Conservation (phyloP, 1,140 invertebrate genomes). For the Ceratosolen fusciceps region DNA sequence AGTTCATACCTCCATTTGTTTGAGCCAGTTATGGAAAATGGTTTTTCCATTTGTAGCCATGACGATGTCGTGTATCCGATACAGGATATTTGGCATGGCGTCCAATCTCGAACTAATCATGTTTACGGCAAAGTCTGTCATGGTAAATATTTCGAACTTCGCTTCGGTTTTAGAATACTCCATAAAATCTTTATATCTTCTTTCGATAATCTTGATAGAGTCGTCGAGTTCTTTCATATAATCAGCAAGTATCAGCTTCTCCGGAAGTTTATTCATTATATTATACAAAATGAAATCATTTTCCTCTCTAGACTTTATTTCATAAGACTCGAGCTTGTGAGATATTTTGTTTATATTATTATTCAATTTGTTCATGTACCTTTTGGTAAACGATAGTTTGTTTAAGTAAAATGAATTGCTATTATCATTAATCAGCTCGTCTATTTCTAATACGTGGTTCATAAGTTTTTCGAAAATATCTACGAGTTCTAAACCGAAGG, state of each 20-base stretch:
- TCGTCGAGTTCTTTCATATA: constrained; percentile 74
- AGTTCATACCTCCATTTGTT: constrained; percentile 71
- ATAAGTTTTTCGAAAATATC: constrained; percentile 75
- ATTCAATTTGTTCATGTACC: constrained; percentile 71
- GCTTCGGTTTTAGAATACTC: constrained; percentile 70
- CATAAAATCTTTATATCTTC: constrained; percentile 73
- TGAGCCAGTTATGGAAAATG: constrained; percentile 64
- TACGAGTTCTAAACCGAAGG: constrained; percentile 76
- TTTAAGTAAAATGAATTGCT: no score
- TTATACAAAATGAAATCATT: constrained; percentile 57
- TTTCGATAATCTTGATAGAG: constrained; percentile 74
- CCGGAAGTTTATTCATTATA: constrained; percentile 61
- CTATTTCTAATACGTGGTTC: constrained; percentile 73
- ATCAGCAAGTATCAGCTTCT: constrained; percentile 65
- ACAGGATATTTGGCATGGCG: constrained; percentile 77
- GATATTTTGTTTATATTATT: constrained; percentile 65
- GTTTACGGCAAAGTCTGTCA: constrained; percentile 78
- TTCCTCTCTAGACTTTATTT: constrained; percentile 49
- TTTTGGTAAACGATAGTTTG: no score
- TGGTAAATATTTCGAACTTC: constrained; percentile 75
- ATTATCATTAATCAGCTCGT: no score
- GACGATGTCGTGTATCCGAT: constrained; percentile 76
- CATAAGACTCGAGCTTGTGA: constrained; percentile 61
- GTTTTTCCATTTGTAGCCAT: constrained; percentile 65
- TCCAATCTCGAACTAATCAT: constrained; percentile 76